Evolutionary conservation across 1,140 invertebrate species (phyloP).

Genomic region (Scaptomyza montana): DNA sequence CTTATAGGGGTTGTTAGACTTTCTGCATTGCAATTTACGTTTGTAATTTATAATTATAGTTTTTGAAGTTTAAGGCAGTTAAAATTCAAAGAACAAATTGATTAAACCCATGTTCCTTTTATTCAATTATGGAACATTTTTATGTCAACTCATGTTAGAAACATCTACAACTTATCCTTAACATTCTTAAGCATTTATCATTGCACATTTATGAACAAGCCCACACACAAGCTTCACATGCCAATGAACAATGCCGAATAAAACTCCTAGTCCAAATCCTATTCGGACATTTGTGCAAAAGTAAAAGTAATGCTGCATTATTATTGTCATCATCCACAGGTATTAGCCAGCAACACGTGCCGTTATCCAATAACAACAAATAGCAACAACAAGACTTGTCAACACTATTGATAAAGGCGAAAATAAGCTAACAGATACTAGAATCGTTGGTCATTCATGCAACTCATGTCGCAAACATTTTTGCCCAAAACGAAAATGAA

Average conservation of each 20-base stretch:
- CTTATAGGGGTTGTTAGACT: neutral
- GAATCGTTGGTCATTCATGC: slow-evolving; percentile 66
- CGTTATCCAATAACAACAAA: slow-evolving; percentile 1
- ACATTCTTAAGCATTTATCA: slow-evolving; percentile 44
- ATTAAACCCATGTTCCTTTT: neutral
- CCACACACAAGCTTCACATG: too few species aligned
- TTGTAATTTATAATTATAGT: too few species aligned
- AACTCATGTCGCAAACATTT: slow-evolving; percentile 77
- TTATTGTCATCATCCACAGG: slow-evolving; percentile 62
- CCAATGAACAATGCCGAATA: neutral
- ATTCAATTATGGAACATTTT: slow-evolving; percentile 9
- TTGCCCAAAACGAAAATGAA: slow-evolving; percentile 57
- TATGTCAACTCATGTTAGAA: slow-evolving; percentile 20
- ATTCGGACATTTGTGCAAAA: slow-evolving; percentile 42
- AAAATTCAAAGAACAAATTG: too few species aligned
- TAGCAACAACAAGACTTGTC: slow-evolving; percentile 26
- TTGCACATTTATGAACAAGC: slow-evolving; percentile 59
- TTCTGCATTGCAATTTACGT: too few species aligned
- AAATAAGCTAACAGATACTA: neutral
- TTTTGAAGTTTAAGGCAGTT: too few species aligned
- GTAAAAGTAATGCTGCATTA: slow-evolving; percentile 71
- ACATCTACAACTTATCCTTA: too few species aligned
- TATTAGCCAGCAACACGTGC: slow-evolving; percentile 71
- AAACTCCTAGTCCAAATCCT: neutral
- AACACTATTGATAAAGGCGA: slow-evolving; percentile 44